Conservation (phyloP, 92 coral and sea anemone genomes). For the Palythoa grandiflora region DNA sequence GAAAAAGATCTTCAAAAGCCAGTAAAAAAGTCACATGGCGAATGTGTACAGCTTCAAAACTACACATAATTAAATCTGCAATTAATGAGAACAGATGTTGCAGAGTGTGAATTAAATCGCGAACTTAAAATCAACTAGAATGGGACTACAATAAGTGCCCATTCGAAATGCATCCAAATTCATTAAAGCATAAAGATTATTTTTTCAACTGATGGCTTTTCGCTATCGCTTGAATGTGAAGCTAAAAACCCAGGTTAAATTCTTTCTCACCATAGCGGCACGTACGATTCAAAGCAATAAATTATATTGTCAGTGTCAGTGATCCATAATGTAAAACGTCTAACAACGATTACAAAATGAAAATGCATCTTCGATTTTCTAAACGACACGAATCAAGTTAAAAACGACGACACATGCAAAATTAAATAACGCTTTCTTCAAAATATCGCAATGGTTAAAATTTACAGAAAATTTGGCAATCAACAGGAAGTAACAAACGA, state of each 20-base stretch:
- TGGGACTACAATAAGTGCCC: not conserved
- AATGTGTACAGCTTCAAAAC: not conserved
- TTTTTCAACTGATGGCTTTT: not conserved
- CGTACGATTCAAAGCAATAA: not conserved
- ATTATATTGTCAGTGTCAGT: too few relatives aligned
- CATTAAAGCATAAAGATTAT: not conserved
- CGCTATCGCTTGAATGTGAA: not conserved
- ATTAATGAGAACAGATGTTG: not conserved
- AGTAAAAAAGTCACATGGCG: not conserved
- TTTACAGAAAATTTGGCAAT: not conserved
- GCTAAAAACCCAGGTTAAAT: not conserved
- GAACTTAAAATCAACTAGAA: not conserved
- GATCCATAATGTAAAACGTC: not conserved
- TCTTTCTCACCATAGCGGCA: not conserved
- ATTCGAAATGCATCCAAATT: not conserved
- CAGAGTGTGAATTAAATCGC: not conserved
- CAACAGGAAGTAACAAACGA: conserved; percentile 8
- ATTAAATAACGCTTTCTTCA: not conserved
- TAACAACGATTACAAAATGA: not conserved
- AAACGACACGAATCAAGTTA: not conserved
- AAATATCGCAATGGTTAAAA: not conserved
- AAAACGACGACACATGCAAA: not conserved
- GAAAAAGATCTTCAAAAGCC: too few relatives aligned
- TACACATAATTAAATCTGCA: not conserved
- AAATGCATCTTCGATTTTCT: not conserved